Evolutionary conservation across 2,797 vertebrate genomes (phyloP).

Genomic region (Xerus rutilus): DNA sequence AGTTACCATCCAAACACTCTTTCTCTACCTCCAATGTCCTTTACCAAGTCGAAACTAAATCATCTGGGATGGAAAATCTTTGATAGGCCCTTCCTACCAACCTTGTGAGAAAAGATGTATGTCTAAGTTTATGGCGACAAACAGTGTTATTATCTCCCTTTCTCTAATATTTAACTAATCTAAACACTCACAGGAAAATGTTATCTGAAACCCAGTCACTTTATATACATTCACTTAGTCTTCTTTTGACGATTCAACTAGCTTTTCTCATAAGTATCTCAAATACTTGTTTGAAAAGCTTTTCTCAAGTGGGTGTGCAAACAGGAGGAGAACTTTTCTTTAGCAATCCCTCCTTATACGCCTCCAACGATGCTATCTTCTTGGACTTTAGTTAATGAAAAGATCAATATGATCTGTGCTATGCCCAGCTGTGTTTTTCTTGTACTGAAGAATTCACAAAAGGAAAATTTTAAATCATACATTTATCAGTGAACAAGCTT

Average conservation of each 20-base stretch:
- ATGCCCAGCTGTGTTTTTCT: constrained; percentile 91
- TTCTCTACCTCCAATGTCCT: constrained; percentile 53
- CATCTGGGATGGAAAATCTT: constrained; percentile 86
- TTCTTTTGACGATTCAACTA: constrained; percentile 91
- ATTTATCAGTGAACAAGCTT: constrained; percentile 89
- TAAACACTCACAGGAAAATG: constrained; percentile 90
- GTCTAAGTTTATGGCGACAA: constrained; percentile 90
- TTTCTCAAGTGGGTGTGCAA: constrained; percentile 90
- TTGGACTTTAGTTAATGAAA: constrained; percentile 91
- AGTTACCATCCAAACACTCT: constrained; percentile 3
- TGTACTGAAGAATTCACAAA: constrained; percentile 88
- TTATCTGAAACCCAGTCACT: constrained; percentile 93
- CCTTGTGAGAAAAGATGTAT: constrained; percentile 89
- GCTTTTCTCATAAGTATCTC: constrained; percentile 90
- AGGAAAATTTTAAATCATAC: constrained; percentile 88
- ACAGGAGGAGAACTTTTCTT: constrained; percentile 90
- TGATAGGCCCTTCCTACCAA: constrained; percentile 88
- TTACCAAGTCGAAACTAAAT: constrained; percentile 77
- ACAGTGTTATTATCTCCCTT: constrained; percentile 90
- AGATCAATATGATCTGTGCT: constrained; percentile 90
- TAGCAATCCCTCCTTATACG: constrained; percentile 88
- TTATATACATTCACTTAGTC: constrained; percentile 92
- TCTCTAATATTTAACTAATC: constrained; percentile 96
- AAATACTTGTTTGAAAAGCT: constrained; percentile 91
- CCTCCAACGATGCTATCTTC: constrained; percentile 90